A percentile compares a stretch with the other conserved stretches of the same genome.
These are phyloP conservation scores for Brachionus manjavacas DNA, from an alignment of 1,140 invertebrate genomes.

Conservation along the genomic window DNA sequence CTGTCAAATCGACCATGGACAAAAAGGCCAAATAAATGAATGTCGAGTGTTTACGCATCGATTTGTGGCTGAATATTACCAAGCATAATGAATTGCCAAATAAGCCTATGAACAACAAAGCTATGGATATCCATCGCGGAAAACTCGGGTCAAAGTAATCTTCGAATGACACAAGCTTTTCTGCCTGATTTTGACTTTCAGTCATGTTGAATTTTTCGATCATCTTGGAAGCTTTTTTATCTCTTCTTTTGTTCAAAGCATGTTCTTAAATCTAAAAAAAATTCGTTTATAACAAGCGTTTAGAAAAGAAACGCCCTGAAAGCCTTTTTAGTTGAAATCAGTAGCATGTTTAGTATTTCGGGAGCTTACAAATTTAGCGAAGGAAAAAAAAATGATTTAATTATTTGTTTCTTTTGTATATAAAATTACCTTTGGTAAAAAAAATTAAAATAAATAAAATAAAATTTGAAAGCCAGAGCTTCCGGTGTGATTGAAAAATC, in stretches of 20 bases:
- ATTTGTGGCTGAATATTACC: conserved; percentile 18
- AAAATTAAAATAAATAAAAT: neutral
- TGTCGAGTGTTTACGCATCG: conserved; percentile 32
- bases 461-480: neutral
- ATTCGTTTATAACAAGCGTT: neutral
- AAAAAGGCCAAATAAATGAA: conserved; percentile 40
- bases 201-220: neutral
- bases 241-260: neutral
- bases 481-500: neutral
- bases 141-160: conserved; percentile 38
- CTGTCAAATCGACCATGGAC: conserved; percentile 24
- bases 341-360: neutral
- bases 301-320: neutral
- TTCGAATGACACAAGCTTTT: neutral
- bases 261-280: neutral
- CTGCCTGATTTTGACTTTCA: neutral
- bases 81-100: conserved; percentile 28
- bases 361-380: neutral
- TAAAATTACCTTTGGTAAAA: neutral
- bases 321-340: neutral
- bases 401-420: neutral
- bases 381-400: neutral
- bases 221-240: neutral
- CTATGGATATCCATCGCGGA: conserved; percentile 20
- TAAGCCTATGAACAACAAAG: neutral